Evolutionary conservation across 2,113 vertebrate species (phyloP).

Genomic region (Gyps fulvus): DNA sequence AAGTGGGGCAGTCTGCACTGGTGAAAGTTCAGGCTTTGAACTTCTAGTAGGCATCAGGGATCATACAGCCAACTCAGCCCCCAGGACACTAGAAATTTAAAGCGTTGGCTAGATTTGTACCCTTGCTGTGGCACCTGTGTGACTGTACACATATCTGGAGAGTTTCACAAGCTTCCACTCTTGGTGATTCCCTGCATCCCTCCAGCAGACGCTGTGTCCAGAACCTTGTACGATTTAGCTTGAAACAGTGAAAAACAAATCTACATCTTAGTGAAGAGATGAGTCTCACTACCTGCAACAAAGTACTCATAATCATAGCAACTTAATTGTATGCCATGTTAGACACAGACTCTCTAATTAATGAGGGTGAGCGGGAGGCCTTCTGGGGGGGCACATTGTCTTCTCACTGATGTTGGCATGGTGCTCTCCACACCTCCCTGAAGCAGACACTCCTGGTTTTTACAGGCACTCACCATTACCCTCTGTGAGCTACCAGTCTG

Average conservation of each 20-base stretch:
- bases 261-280: not conserved
- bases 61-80: not conserved
- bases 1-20: rapidly evolving
- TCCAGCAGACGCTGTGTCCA: not conserved
- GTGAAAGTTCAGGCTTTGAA: not conserved
- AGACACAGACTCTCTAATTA: not conserved
- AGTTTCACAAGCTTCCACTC: not conserved
- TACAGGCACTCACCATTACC: not conserved
- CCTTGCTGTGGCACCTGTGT: not conserved
- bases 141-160: not conserved
- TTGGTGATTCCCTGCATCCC: not conserved
- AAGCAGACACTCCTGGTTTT: not conserved
- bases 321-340: not conserved
- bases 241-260: not conserved
- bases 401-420: not conserved
- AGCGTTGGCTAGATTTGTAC: not conserved
- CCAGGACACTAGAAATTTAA: not conserved
- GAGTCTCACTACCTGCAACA: not conserved
- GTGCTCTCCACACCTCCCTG: not conserved
- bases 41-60: not conserved
- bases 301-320: not conserved
- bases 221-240: not conserved
- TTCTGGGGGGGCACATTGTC: not conserved
- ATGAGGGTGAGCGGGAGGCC: not conserved
- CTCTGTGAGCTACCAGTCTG: not conserved